phyloP scores from a whole-genome alignment of 2,113 vertebrate species.

The Acrocephalus kingi region DNA sequence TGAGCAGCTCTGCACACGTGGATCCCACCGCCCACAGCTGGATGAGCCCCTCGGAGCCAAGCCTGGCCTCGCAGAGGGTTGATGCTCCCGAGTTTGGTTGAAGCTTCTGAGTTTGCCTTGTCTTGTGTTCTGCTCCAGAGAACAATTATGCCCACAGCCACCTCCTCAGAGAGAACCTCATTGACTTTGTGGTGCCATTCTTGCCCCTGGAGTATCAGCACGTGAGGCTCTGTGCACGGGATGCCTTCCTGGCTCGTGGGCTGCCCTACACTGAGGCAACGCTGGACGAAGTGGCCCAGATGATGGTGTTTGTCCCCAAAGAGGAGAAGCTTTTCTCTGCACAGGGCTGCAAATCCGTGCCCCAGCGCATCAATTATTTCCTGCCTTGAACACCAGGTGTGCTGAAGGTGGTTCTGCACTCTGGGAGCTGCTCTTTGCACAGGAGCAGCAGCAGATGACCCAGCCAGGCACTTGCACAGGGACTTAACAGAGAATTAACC shows the following conservation, averaged over 20 bases:
- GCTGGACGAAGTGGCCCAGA: constrained; percentile 85
- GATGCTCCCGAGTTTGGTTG: background rate
- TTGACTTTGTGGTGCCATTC: constrained; percentile 91
- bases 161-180: constrained; percentile 84
- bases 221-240: constrained; percentile 84
- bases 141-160: constrained; percentile 81
- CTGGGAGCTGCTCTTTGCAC: background rate
- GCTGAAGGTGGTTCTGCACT: background rate
- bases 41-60: background rate
- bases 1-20: background rate
- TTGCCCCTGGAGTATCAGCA: constrained; percentile 91
- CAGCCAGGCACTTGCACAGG: background rate
- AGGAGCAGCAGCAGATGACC: background rate
- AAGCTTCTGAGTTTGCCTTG: background rate
- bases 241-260: constrained; percentile 82
- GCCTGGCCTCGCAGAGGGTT: background rate
- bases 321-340: constrained; percentile 91
- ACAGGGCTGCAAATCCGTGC: constrained; percentile 93
- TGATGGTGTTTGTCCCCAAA: constrained; percentile 89
- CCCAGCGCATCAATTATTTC: constrained; percentile 91
- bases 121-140: constrained; percentile 49
- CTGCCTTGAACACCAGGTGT: constrained; percentile 75
- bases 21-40: accelerated
- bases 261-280: constrained; percentile 78
- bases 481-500: background rate